Percentiles rank a stretch among this genome's conserved stretches.
These are phyloP conservation scores for Rhinolophus ferrumequinum DNA, from an alignment of 2,113 vertebrate species.

Conservation along the genomic window DNA sequence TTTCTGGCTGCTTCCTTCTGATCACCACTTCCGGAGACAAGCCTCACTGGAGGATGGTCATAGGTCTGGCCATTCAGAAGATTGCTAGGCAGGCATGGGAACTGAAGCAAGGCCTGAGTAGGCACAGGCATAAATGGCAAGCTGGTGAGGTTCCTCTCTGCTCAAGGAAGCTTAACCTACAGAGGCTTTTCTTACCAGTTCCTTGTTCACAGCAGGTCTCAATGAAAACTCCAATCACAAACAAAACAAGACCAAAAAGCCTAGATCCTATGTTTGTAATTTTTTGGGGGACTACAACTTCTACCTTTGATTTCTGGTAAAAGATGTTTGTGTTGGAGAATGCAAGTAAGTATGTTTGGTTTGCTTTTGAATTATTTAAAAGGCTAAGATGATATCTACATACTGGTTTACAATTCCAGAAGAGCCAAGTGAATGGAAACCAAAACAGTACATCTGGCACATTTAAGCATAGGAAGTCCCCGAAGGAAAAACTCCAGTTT, in stretches of 20 bases:
- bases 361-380: conserved; percentile 50
- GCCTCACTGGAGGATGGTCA: not conserved
- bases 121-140: not conserved
- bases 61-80: not conserved
- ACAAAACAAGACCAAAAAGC: not conserved
- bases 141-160: not conserved
- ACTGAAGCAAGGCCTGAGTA: not conserved
- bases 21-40: not conserved
- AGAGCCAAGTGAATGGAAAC: conserved; percentile 5
- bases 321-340: conserved; percentile 31
- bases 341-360: conserved; percentile 3
- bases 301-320: conserved; percentile 12
- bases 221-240: not conserved
- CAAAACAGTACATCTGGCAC: not conserved
- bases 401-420: conserved; percentile 46
- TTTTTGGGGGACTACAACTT: not conserved
- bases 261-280: not conserved
- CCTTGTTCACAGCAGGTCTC: not conserved
- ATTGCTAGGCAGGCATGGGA: not conserved
- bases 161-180: not conserved
- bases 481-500: not conserved
- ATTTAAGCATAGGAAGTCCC: not conserved
- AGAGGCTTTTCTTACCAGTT: not conserved
- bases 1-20: conserved; percentile 22
- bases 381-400: not conserved